These are phyloP conservation scores for Synanthedon formicaeformis DNA, from an alignment of 2,888 invertebrate genomes.

Conservation along the genomic window DNA sequence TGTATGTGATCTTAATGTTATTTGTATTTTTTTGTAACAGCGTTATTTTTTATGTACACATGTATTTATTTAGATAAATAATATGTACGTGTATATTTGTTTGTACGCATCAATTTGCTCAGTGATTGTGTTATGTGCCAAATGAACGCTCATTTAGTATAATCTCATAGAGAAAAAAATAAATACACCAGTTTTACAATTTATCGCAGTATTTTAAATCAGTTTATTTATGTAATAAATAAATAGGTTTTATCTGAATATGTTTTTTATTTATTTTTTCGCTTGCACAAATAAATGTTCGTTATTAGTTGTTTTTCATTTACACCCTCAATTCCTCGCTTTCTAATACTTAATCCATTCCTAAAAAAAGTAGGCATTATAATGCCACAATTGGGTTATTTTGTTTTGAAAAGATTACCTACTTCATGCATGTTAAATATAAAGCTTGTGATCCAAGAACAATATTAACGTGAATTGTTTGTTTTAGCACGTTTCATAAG, in stretches of 20 bases:
- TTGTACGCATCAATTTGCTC: neutral
- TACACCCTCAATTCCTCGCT: too few relatives aligned
- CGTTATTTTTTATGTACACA: too few relatives aligned
- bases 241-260: constrained; percentile 7
- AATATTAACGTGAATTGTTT: neutral
- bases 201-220: constrained; percentile 1
- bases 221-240: constrained; percentile 9
- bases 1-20: neutral
- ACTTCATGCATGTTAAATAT: neutral
- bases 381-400: too few relatives aligned
- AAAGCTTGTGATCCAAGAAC: neutral
- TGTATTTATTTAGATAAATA: too few relatives aligned
- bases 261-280: constrained; percentile 7
- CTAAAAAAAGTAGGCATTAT: too few relatives aligned
- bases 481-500: constrained; percentile 60
- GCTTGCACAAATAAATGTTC: neutral
- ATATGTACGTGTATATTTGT: too few relatives aligned
- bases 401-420: too few relatives aligned
- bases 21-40: neutral
- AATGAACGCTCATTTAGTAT: constrained; percentile 8
- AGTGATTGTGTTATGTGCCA: constrained; percentile 1
- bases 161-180: constrained; percentile 8
- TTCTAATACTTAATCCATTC: too few relatives aligned
- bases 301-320: too few relatives aligned
- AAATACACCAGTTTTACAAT: neutral